Conservation (phyloP, 2,113 vertebrate genomes). For the Notarius lentiginosus region DNA sequence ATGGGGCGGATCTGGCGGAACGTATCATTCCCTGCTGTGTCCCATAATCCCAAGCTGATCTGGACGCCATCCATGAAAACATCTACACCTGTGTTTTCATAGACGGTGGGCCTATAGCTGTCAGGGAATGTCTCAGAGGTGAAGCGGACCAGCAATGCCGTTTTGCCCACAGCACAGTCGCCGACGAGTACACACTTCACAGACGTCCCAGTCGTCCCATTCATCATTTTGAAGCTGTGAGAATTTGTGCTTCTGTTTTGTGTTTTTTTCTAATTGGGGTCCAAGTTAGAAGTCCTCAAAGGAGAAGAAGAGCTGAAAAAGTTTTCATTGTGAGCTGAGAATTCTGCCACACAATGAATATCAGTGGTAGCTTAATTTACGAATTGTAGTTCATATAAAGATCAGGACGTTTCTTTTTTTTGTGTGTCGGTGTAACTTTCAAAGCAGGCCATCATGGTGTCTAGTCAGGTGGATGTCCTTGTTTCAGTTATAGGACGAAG, state of each 20-base stretch:
- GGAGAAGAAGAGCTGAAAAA: not conserved
- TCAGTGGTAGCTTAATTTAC: not conserved
- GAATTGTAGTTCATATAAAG: not conserved
- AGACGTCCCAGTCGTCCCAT: slow-evolving; percentile 73
- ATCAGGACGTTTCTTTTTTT: not conserved
- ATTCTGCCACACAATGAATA: not conserved
- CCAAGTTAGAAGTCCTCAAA: not conserved
- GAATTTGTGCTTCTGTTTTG: not conserved
- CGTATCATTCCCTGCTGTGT: slow-evolving; percentile 89
- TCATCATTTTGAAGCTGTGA: slow-evolving; percentile 52
- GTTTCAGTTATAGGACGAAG: not conserved
- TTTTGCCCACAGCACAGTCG: slow-evolving; percentile 91
- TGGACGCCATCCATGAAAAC: slow-evolving; percentile 93
- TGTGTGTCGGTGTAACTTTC: not conserved
- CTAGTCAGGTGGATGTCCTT: not conserved
- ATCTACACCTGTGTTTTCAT: slow-evolving; percentile 92
- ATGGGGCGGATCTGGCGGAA: slow-evolving; percentile 88
- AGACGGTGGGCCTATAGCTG: slow-evolving; percentile 90
- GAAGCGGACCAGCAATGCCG: slow-evolving; percentile 90
- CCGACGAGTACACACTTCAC: slow-evolving; percentile 95
- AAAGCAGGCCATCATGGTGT: not conserved
- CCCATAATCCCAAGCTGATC: slow-evolving; percentile 95
- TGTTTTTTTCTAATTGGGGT: not conserved
- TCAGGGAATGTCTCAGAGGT: slow-evolving; percentile 95
- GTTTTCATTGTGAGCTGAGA: not conserved